phyloP scores from a whole-genome alignment of 1,140 invertebrate species.

The Lordiphosa clarofinis region DNA sequence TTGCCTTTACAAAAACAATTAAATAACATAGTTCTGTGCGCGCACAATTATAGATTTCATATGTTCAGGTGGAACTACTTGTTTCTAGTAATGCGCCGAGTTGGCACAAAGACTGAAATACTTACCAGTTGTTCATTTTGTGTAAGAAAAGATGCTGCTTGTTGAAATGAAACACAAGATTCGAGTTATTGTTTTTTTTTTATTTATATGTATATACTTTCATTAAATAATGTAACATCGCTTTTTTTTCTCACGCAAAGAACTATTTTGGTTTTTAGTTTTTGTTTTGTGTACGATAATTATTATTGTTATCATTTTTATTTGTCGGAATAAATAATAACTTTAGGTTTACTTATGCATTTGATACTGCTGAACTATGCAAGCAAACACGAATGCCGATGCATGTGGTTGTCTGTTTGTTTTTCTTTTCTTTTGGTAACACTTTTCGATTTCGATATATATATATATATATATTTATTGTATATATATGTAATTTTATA shows the following conservation, averaged over 20 bases:
- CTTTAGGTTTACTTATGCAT: slow-evolving; percentile 61
- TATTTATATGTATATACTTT: slow-evolving; percentile 79
- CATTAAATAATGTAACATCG: slow-evolving; percentile 80
- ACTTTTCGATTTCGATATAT: slow-evolving; percentile 26
- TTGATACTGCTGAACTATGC: slow-evolving; percentile 38
- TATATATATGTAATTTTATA: slow-evolving; percentile 17
- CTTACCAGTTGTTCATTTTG: too few relatives aligned
- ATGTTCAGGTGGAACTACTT: too few relatives aligned
- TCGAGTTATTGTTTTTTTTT: slow-evolving; percentile 33
- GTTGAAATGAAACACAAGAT: slow-evolving; percentile 13
- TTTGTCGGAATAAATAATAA: slow-evolving; percentile 70
- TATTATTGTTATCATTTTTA: slow-evolving; percentile 62
- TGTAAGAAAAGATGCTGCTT: too few relatives aligned
- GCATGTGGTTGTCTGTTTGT: slow-evolving; percentile 10
- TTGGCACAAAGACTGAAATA: too few relatives aligned
- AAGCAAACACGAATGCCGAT: slow-evolving; percentile 33
- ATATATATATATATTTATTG: slow-evolving; percentile 12
- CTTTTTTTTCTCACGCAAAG: slow-evolving; percentile 79
- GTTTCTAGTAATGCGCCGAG: too few relatives aligned
- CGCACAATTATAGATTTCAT: too few relatives aligned
- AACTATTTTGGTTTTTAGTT: slow-evolving; percentile 72
- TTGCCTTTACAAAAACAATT: too few relatives aligned
- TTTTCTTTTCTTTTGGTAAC: slow-evolving; percentile 21
- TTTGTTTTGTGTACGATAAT: slow-evolving; percentile 62
- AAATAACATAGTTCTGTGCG: too few relatives aligned